Evolutionary conservation across 1,140 invertebrate species (phyloP).

Genomic region (Drosophila mojavensis): DNA sequence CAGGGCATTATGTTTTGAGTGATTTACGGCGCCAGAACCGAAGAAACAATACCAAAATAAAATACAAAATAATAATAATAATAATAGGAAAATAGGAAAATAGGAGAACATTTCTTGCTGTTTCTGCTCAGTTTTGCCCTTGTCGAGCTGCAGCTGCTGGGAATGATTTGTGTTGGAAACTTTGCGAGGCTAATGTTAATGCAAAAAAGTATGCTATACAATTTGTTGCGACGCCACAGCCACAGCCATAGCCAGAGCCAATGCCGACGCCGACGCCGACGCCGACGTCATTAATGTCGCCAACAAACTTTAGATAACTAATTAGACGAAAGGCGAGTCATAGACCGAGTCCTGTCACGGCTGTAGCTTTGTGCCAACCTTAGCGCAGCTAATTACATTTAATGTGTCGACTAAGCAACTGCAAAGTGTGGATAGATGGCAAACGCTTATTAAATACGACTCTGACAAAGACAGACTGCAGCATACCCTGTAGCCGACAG

Average conservation of each 20-base stretch:
- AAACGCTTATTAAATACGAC: constrained; percentile 65
- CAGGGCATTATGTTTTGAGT: constrained; percentile 77
- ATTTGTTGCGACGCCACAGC: constrained; percentile 38
- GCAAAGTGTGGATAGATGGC: constrained; percentile 51
- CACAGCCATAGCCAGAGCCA: not conserved
- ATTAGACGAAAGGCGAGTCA: constrained; percentile 61
- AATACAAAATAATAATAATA: constrained; percentile 15
- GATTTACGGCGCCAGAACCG: constrained; percentile 59
- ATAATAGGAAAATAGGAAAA: too few relatives aligned
- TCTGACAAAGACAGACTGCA: not conserved
- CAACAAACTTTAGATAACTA: constrained; percentile 81
- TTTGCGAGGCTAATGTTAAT: constrained; percentile 57
- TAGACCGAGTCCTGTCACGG: constrained; percentile 23
- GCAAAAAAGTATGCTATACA: constrained; percentile 69
- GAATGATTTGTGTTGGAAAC: constrained; percentile 63
- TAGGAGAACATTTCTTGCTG: constrained; percentile 26
- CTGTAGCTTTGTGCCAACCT: constrained; percentile 75
- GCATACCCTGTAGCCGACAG: constrained; percentile 11
- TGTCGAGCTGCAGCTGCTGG: constrained; percentile 39
- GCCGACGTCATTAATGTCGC: constrained; percentile 69
- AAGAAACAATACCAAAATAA: constrained; percentile 26
- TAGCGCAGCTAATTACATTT: constrained; percentile 82
- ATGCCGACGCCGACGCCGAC: constrained; percentile 1
- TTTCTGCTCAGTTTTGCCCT: constrained; percentile 27
- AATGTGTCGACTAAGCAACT: constrained; percentile 81